Base-by-base conservation (phyloP, 2,113 vertebrate species). In the Muntiacus reevesi region DNA sequence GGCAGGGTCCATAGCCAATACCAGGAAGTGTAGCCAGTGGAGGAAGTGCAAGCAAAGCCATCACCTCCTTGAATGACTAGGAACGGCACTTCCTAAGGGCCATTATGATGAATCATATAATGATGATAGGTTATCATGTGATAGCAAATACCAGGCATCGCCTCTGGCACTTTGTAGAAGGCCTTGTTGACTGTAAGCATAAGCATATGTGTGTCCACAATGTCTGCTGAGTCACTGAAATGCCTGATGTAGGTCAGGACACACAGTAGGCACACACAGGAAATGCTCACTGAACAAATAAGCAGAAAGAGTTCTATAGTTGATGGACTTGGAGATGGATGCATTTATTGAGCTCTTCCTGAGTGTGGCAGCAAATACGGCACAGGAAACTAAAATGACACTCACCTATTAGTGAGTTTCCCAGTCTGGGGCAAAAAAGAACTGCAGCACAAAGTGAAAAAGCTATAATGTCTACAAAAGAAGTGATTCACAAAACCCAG, bases 331-430 rank as follows among this genome's bases (percentile, higher is more conserved):
- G 30, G 45, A 33, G 47, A 82, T 17, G 54, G n/a, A 50, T 21
- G 36, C 28, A 21, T 33, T 71, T 33, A 5, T 1, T 30, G 84
- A 87, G 47, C 54, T 54, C 27, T 6, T 87, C 3, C 57, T 14
- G 11, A 6, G 57, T 74, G 0, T 6, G 81, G 54, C 67, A 40
- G 15, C 27, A 6, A 19, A 7, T 0, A 3, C 2, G 19, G 5
- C 50, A 27, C 25, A 40, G 1, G n/a, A 50, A 93, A 55, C n/a
- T 10, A 17, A 52, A 74, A 60, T 13, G 28, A 15, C 8, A 23
- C 5, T 91, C 83, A 12, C 12, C 17, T 55, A n/a, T n/a, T n/a
- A 11, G 57, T 8, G 13, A 4, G 8, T 11, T 86, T 52, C 74
- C 55, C 27, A 83, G 47, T 27, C 57, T 52, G 27, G 45, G 36